Percentiles rank a stretch among this genome's conserved stretches.
Evolutionary conservation across 2,113 vertebrate species (phyloP).

Genomic region (Pseudois nayaur): DNA sequence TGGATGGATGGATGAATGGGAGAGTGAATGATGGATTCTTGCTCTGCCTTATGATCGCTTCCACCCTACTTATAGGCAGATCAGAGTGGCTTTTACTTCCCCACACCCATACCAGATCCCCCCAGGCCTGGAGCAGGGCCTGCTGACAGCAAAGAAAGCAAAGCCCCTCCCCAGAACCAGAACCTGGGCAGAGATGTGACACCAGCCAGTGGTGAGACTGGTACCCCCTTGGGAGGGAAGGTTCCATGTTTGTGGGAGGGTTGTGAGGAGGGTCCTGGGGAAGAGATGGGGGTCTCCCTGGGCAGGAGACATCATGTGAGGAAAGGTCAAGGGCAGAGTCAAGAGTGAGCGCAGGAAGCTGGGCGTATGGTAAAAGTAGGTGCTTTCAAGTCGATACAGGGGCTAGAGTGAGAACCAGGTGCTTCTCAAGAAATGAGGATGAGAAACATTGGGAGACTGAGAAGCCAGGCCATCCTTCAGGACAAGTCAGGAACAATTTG

Average conservation of each 20-base stretch:
- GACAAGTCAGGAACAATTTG: too few species aligned
- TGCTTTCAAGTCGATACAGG: not conserved
- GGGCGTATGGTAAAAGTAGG: not conserved
- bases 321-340: not conserved
- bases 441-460: not conserved
- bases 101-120: not conserved
- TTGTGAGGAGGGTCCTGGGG: not conserved
- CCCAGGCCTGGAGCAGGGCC: not conserved
- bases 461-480: not conserved
- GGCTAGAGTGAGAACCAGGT: fast-evolving
- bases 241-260: not conserved
- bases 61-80: not conserved
- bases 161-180: not conserved
- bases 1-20: not conserved
- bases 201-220: not conserved
- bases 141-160: too few species aligned
- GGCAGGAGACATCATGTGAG: not conserved
- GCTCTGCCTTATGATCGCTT: not conserved
- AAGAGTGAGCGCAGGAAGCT: too few species aligned
- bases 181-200: not conserved
- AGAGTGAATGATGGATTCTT: not conserved
- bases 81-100: not conserved
- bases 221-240: not conserved
- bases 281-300: not conserved
- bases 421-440: not conserved